Evolutionary conservation across 1,140 invertebrate species (phyloP).

Genomic region (Asobara japonica): DNA sequence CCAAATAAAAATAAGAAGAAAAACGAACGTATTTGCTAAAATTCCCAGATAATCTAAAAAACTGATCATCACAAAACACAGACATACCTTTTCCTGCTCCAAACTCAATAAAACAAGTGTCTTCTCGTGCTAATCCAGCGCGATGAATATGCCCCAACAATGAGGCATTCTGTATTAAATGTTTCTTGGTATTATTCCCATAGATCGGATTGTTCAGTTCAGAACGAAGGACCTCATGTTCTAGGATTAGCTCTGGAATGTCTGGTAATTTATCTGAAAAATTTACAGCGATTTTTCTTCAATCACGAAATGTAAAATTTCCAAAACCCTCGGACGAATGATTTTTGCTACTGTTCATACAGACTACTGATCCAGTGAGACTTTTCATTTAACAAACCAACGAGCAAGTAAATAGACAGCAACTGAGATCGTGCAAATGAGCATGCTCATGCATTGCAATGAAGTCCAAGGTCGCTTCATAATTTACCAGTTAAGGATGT

Average conservation of each 20-base stretch:
- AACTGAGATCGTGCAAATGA: no score
- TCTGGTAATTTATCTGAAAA: constrained; percentile 54
- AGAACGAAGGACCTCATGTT: constrained; percentile 64
- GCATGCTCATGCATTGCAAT: no score
- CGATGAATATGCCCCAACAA: constrained; percentile 73
- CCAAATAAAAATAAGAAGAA: neutral
- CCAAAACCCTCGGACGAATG: no score
- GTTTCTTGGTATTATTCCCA: constrained; percentile 73
- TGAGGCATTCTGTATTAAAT: constrained; percentile 77
- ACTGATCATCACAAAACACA: no score
- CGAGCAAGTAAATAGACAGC: no score
- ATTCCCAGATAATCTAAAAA: neutral
- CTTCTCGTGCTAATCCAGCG: constrained; percentile 66
- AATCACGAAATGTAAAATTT: neutral
- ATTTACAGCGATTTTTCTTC: neutral
- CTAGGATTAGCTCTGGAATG: constrained; percentile 63
- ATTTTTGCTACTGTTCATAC: no score
- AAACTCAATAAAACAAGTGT: constrained; percentile 83
- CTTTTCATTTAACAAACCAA: no score
- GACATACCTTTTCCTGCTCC: constrained; percentile 89
- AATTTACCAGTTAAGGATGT: no score
- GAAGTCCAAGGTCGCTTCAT: no score
- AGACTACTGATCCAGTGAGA: no score
- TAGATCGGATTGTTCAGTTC: constrained; percentile 73
- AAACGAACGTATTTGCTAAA: neutral